These are phyloP conservation scores for Montipora sp. DNA, from an alignment of 64 coral and sea anemone genomes.

Conservation along the genomic window DNA sequence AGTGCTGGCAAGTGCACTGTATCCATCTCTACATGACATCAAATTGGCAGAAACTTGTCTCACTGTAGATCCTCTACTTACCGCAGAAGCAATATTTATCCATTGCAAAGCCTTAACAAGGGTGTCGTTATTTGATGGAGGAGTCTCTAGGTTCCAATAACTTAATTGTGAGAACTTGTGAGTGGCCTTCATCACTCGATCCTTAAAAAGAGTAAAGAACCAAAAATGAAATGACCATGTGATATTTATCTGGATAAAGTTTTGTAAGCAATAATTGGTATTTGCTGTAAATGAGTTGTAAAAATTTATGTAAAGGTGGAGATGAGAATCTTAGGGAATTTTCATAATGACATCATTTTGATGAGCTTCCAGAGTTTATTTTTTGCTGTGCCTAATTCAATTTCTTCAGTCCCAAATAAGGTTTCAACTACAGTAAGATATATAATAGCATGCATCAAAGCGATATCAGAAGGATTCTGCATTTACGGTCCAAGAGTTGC, in stretches of 20 bases:
- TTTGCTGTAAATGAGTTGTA: too few species aligned
- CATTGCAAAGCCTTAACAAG: constrained; percentile 92
- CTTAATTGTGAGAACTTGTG: constrained; percentile 90
- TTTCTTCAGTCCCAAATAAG: too few species aligned
- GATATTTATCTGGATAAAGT: neutral
- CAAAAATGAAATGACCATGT: neutral
- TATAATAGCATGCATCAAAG: too few species aligned
- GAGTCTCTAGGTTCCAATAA: constrained; percentile 96
- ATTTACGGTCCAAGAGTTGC: too few species aligned
- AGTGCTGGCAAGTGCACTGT: neutral
- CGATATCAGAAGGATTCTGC: too few species aligned
- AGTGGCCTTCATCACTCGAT: constrained; percentile 66
- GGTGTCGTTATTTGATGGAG: constrained; percentile 85
- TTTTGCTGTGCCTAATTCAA: too few species aligned
- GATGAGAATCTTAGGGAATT: too few species aligned
- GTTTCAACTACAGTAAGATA: too few species aligned
- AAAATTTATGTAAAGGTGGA: too few species aligned
- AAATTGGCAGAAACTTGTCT: neutral
- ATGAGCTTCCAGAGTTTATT: too few species aligned
- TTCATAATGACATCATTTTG: too few species aligned
- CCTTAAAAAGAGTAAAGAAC: constrained; percentile 11
- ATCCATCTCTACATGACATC: neutral
- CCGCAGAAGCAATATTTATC: constrained; percentile 88
- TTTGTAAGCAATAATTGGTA: too few species aligned
- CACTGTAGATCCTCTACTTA: constrained; percentile 50